Base-by-base conservation (phyloP, 92 coral and sea anemone genomes). In the Montipora capitata region DNA sequence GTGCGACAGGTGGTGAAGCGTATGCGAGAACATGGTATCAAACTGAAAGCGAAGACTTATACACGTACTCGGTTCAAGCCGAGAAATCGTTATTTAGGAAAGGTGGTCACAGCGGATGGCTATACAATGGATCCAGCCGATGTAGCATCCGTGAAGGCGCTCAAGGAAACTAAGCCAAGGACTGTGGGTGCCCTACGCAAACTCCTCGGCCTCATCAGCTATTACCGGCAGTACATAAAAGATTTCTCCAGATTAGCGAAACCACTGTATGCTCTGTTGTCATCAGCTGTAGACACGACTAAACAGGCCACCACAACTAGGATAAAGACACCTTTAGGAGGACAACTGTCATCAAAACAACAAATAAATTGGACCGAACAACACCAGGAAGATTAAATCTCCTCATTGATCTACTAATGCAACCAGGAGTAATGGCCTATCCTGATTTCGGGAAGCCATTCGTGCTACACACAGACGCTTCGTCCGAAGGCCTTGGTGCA, bases 171-270 rank as follows among this genome's bases (percentile, higher is more conserved):
- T 20, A 20, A 20, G 27, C 27, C 27, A 20, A 20, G 27, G 27
- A 86, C 97, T 13, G 91, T 92, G 7, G 98, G 95, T 2, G 92
- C 83, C 4, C 85, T 94, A 15, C 87, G 91, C 14, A 89, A 91
- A 43, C 71, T 92, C 43, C 79, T 94, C 5, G 95, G 93, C 15
- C 80, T 94, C 27, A 20, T 20, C 27, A 20, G 27, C 27, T 20
- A 0, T 20, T 20, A 20, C 27, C 27, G 27, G 27, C 0, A 20
- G 27, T 20, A 20, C 27, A 0, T 20, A 20, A 20, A 20, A 20
- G 27, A 20, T 20, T 20, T 20, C 27, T 20, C 27, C 27, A 20
- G 27, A 20, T 20, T 20, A 20, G 27, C 27, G 27, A 20, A 20
- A 77, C 94, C 94, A 10, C 69, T 80, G 8, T 87, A 57, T 88